phyloP scores from a whole-genome alignment of 2,113 vertebrate species.

The Actenoides lindsayi region DNA sequence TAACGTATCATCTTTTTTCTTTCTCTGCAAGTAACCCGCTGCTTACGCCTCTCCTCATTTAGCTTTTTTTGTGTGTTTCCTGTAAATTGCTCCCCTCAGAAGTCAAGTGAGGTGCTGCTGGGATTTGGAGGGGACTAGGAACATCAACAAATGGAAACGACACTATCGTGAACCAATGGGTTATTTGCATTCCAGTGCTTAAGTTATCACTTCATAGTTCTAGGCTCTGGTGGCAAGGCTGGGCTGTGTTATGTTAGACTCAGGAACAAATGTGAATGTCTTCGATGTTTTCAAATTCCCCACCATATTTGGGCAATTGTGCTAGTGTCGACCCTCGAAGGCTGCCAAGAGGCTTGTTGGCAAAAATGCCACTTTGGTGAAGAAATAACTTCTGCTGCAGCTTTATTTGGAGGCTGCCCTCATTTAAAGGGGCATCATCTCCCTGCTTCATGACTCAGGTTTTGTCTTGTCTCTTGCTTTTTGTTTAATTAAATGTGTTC shows the following conservation, averaged over 20 bases:
- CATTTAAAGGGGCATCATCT: slow-evolving; percentile 47
- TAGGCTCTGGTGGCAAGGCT: slow-evolving; percentile 72
- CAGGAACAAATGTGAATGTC: slow-evolving; percentile 77
- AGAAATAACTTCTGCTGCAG: slow-evolving; percentile 67
- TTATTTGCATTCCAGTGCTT: slow-evolving; percentile 77
- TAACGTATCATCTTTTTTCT: slow-evolving; percentile 37
- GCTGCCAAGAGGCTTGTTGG: slow-evolving; percentile 79
- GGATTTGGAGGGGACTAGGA: slow-evolving; percentile 57
- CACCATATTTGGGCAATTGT: slow-evolving; percentile 80
- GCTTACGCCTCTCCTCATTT: slow-evolving; percentile 48
- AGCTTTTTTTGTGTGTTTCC: slow-evolving; percentile 62
- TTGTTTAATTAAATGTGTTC: slow-evolving; percentile 26
- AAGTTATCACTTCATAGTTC: slow-evolving; percentile 76
- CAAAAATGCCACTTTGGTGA: slow-evolving; percentile 79
- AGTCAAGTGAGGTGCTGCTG: slow-evolving; percentile 57
- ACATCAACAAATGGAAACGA: slow-evolving; percentile 66
- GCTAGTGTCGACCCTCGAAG: slow-evolving; percentile 45
- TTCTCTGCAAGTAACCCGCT: slow-evolving; percentile 63
- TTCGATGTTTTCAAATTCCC: slow-evolving; percentile 77
- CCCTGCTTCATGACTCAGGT: not conserved
- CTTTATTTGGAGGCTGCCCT: slow-evolving; percentile 55
- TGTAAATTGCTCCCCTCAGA: slow-evolving; percentile 57
- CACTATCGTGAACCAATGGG: slow-evolving; percentile 72
- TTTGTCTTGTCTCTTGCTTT: not conserved
- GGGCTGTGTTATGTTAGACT: slow-evolving; percentile 76